Evolutionary conservation across 2,113 vertebrate genomes (phyloP).

Genomic region (Plectropomus leopardus): DNA sequence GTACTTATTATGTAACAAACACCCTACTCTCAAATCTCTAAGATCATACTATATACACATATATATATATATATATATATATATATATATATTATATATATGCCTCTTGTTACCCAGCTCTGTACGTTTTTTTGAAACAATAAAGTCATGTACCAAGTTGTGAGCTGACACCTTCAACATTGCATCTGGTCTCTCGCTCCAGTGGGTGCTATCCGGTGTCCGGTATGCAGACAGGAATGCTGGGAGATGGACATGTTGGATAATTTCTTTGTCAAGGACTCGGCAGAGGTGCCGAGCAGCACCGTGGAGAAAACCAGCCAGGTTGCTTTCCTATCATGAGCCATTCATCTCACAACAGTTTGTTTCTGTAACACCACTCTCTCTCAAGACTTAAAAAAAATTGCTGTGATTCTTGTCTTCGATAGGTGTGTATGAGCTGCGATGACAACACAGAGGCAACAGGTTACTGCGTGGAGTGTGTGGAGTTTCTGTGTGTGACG

Average conservation of each 20-base stretch:
- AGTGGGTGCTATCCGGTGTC: constrained; percentile 95
- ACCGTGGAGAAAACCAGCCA: constrained; percentile 98
- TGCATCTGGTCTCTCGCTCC: constrained; percentile 31
- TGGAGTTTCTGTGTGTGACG: constrained; percentile 97
- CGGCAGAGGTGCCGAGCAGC: constrained; percentile 97
- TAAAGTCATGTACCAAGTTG: not conserved
- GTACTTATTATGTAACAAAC: not conserved
- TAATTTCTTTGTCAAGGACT: constrained; percentile 99
- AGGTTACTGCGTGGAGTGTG: constrained; percentile 97
- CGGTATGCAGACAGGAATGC: constrained; percentile 96
- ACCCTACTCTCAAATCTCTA: not conserved
- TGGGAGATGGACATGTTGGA: constrained; percentile 97
- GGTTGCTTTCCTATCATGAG: constrained; percentile 74
- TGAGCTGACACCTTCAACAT: not conserved
- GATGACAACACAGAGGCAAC: constrained; percentile 97
- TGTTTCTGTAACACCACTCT: not conserved
- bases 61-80: not conserved
- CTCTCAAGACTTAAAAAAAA: too few species aligned
- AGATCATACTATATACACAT: not conserved
- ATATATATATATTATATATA: not conserved
- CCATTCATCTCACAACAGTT: not conserved
- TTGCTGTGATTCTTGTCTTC: constrained; percentile 32
- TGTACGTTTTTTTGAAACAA: not conserved
- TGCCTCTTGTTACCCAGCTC: not conserved
- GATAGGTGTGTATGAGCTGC: constrained; percentile 96